phyloP scores from a whole-genome alignment of 2,888 invertebrate species.

The Trichogramma dendrolimi region DNA sequence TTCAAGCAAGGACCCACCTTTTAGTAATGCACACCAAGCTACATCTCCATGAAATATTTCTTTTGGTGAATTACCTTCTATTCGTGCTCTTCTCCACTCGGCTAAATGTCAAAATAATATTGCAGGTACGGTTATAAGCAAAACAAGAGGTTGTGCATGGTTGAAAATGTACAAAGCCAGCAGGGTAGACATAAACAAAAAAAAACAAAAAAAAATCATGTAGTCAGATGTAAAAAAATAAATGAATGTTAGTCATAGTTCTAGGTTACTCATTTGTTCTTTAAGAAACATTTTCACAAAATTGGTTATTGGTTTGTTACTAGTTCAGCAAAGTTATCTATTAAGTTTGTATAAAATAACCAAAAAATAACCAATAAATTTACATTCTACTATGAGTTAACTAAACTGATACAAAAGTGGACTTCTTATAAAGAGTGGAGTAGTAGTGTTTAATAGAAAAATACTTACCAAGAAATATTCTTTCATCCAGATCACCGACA shows the following conservation, averaged over 20 bases:
- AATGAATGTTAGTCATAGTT: constrained; percentile 5
- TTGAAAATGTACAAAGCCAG: constrained; percentile 31
- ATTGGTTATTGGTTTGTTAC: background rate
- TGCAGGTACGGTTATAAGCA: constrained; percentile 43
- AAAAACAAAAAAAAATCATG: constrained; percentile 27
- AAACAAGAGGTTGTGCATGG: constrained; percentile 32
- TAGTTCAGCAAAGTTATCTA: too few species aligned
- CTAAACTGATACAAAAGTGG: constrained; percentile 23
- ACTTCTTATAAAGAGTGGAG: background rate
- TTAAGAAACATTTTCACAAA: background rate
- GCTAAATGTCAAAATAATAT: constrained; percentile 44
- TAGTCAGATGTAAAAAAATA: constrained; percentile 10
- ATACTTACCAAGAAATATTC: constrained; percentile 80
- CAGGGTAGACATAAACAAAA: constrained; percentile 11
- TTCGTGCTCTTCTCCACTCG: constrained; percentile 46
- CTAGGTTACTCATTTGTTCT: background rate
- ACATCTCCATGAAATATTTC: constrained; percentile 41
- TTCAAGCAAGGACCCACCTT: constrained; percentile 41
- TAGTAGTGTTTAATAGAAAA: constrained; percentile 14
- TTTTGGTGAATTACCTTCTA: constrained; percentile 38
- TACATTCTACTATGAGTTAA: background rate
- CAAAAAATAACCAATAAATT: too few species aligned
- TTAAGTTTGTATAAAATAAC: too few species aligned
- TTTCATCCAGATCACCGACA: constrained; percentile 93
- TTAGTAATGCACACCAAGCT: constrained; percentile 39